Base-by-base conservation (phyloP, 2,797 vertebrate species). In the Pelochelys cantorii region DNA sequence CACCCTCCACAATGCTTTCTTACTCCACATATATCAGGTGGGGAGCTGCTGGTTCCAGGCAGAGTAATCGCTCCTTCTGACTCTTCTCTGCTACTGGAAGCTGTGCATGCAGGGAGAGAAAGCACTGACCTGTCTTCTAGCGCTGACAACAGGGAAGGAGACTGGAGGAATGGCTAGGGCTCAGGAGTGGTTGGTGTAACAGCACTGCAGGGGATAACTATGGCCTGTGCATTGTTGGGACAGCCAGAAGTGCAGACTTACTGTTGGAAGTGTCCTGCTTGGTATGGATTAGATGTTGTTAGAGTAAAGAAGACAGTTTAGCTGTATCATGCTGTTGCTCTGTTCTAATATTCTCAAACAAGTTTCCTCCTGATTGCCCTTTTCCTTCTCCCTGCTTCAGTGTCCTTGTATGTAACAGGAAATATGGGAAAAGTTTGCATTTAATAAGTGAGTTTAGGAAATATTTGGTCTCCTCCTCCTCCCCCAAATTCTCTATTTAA, bases 1-100 rank as follows among this genome's bases (percentile, higher is more conserved):
- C 95, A 95, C 94, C 94, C 96, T 96, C 95, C 89, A 93, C 95
- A 95, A 97, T 93, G 95, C 90, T 91, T 94, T 89, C 83, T 92
- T 96, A 94, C 90, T 91, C 56, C 77, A 93, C 90, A 95, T 95
- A 85, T 96, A 94, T 94, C 96, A 97, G 92, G 90, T 95, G 90
- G 93, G 90, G 94, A 95, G 89, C 92, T 84, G 59, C 90, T 96
- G 95, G 96, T 94, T 0, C 53, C 0, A 0, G 57, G 94, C 95
- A 88, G 3, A 96, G 92, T 81, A 90, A 90, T 90, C 83, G 29
- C 60, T 2, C 60, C 60, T 65, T 65, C 14, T n/a, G 29, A 91
- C 94, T 96, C 95, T 92, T 92, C 93, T 81, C 83, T 91, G 95
- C 92, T 95, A 79, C 89, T 93, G 94, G 94, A 93, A 87, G 90